A percentile compares a stretch with the other conserved stretches of the same genome.
phyloP scores from a whole-genome alignment of 2,113 vertebrate genomes.

The Actenoides lindsayi region DNA sequence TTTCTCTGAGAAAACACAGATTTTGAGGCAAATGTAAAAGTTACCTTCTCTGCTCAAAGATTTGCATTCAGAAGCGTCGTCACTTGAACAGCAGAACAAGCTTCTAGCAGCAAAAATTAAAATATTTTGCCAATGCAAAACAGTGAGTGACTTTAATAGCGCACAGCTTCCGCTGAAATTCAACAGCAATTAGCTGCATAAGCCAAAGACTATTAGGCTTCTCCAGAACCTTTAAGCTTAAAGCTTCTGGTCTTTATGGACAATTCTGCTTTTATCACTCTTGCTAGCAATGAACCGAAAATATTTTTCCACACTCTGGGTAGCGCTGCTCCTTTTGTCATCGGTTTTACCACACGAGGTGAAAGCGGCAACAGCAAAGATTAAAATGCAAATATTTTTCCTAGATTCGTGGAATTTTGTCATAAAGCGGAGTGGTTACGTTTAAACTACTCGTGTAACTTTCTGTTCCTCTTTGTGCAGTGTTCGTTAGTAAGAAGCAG shows the following conservation, averaged over 20 bases:
- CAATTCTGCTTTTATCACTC: background rate
- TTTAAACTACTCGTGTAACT: background rate
- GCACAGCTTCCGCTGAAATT: background rate
- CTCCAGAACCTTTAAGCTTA: background rate
- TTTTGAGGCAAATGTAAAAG: background rate
- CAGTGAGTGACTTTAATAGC: background rate
- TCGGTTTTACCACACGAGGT: background rate
- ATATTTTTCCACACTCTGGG: background rate
- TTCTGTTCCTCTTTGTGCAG: background rate
- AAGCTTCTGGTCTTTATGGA: background rate
- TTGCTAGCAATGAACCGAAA: background rate
- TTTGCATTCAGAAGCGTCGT: constrained; percentile 1
- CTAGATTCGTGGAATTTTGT: background rate
- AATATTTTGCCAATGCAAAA: background rate
- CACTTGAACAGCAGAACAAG: background rate
- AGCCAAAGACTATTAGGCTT: background rate
- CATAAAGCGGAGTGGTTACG: background rate
- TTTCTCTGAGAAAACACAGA: constrained; percentile 12
- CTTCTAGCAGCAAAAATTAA: background rate
- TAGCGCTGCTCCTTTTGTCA: background rate
- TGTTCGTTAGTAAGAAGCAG: background rate
- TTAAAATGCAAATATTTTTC: background rate
- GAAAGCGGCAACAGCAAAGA: background rate
- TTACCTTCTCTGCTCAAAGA: background rate
- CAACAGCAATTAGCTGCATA: background rate